Percentiles rank a stretch among this genome's conserved stretches.
Conservation (phyloP, 2,113 vertebrate species). For the Geothlypis trichas region DNA sequence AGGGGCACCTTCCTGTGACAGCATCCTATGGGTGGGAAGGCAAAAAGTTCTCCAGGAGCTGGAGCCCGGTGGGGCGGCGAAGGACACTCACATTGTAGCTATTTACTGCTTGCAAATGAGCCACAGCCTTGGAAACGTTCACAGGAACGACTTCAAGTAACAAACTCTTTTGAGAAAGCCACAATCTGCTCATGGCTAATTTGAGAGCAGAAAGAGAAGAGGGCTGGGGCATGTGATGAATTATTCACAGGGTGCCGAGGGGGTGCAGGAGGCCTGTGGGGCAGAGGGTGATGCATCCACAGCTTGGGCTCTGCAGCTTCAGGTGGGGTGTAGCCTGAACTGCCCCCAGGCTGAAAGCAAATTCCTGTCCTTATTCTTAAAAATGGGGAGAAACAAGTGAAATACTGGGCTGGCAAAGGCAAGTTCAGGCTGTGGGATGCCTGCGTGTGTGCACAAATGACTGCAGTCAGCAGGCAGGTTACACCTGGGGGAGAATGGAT, state of each 20-base stretch:
- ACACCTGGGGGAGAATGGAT: neutral
- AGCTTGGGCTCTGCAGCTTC: neutral
- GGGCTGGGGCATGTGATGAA: neutral
- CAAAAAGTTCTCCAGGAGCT: neutral
- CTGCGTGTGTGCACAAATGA: neutral
- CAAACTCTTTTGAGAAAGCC: neutral
- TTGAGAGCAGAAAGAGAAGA: neutral
- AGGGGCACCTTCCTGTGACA: neutral
- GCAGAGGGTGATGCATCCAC: neutral
- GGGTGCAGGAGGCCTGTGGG: neutral
- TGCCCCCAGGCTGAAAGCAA: neutral
- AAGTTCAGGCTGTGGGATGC: neutral
- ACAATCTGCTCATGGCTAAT: slow-evolving; percentile 24
- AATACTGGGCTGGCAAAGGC: neutral
- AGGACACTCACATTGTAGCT: accelerated
- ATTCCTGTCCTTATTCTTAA: neutral
- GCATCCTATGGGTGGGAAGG: neutral
- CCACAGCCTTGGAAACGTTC: neutral
- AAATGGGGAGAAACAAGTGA: neutral
- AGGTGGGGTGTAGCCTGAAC: neutral
- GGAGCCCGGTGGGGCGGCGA: accelerated
- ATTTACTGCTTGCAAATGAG: neutral
- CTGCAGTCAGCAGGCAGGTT: neutral
- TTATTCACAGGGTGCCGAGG: neutral
- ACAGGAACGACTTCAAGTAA: neutral